Percentiles rank a stretch among this genome's conserved stretches.
Conservation (phyloP, 2,888 invertebrate species). For the Conistra vaccinii region DNA sequence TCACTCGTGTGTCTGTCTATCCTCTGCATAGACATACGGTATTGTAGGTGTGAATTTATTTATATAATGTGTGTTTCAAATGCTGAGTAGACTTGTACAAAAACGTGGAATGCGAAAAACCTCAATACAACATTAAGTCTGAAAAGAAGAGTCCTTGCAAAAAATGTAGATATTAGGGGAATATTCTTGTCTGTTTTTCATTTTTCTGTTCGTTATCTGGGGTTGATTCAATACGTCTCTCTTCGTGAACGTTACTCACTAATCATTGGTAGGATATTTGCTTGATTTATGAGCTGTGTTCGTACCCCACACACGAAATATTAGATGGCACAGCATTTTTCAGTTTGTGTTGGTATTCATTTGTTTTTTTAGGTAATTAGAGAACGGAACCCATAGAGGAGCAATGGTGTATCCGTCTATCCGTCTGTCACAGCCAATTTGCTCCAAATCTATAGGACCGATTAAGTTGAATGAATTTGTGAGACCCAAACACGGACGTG, state of each 20-base stretch:
- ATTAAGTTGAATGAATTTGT: too few relatives aligned
- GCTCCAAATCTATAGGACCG: too few relatives aligned
- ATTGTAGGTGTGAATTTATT: too few relatives aligned
- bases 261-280: constrained; percentile 11
- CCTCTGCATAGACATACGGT: too few relatives aligned
- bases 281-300: background rate
- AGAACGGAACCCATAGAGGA: background rate
- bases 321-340: background rate
- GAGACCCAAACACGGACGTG: too few relatives aligned
- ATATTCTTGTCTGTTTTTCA: background rate
- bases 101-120: background rate
- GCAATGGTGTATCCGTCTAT: background rate
- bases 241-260: constrained; percentile 7
- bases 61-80: background rate
- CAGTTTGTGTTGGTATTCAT: background rate
- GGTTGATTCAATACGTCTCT: background rate
- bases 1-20: background rate
- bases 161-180: background rate
- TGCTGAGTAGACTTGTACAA: background rate
- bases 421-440: background rate
- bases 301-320: background rate
- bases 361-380: background rate
- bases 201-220: constrained; percentile 23
- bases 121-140: too few relatives aligned
- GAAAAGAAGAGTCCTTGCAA: too few relatives aligned